Evolutionary conservation across 2,888 invertebrate species (phyloP).

Genomic region (Dorcus hopei): DNA sequence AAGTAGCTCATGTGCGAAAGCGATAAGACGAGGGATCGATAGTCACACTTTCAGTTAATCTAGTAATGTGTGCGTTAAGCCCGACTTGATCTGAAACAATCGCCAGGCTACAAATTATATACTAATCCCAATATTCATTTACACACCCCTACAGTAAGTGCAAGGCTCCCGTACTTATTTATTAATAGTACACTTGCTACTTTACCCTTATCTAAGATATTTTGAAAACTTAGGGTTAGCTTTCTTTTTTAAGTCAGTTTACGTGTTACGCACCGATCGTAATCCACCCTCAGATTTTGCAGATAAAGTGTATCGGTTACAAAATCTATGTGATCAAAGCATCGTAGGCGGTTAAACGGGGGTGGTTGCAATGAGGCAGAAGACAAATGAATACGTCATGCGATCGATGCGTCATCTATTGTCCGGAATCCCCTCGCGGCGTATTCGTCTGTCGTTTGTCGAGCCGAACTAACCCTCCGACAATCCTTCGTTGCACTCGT

Average conservation of each 20-base stretch:
- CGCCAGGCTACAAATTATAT: constrained; percentile 36
- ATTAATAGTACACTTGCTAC: too few species aligned
- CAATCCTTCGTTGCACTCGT: background rate
- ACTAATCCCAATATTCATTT: constrained; percentile 23
- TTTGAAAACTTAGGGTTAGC: too few species aligned
- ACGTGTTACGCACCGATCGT: background rate
- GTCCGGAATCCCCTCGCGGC: constrained; percentile 37
- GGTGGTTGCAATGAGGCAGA: constrained; percentile 36
- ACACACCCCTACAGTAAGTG: too few species aligned
- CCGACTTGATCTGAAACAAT: constrained; percentile 33
- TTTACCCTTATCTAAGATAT: too few species aligned
- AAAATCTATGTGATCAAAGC: constrained; percentile 23
- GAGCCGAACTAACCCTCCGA: constrained; percentile 11
- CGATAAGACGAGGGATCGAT: constrained; percentile 37
- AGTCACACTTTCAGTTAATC: constrained; percentile 38
- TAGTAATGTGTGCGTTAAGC: constrained; percentile 34
- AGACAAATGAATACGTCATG: constrained; percentile 46
- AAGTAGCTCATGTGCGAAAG: constrained; percentile 26
- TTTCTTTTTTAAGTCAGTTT: too few species aligned
- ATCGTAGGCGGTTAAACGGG: constrained; percentile 22
- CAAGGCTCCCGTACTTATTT: too few species aligned
- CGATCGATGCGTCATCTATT: constrained; percentile 46
- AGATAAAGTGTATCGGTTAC: constrained; percentile 27
- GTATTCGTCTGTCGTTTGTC: constrained; percentile 35
- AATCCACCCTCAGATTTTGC: constrained; percentile 14